These are phyloP conservation scores for Potorous gilbertii DNA, from an alignment of 2,797 vertebrate genomes.

Conservation along the genomic window DNA sequence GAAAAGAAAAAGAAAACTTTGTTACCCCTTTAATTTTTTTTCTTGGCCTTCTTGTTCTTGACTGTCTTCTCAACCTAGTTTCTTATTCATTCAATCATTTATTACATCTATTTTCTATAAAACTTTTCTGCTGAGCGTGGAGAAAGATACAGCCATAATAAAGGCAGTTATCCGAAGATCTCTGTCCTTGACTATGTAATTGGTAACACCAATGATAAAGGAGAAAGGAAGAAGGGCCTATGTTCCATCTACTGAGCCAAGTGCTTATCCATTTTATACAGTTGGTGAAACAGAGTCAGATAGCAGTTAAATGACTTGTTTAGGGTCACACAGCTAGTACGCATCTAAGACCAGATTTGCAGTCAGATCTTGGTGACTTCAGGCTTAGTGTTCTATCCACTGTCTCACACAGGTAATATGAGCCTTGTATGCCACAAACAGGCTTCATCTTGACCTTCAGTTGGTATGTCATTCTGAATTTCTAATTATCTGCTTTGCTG, in stretches of 20 bases:
- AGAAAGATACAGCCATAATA: not conserved
- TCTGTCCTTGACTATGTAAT: not conserved
- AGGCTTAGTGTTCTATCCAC: not conserved
- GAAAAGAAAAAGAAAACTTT: not conserved
- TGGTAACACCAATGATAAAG: not conserved
- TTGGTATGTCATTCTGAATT: not conserved
- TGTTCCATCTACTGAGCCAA: not conserved
- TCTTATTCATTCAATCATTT: not conserved
- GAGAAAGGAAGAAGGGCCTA: not conserved
- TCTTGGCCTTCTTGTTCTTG: not conserved
- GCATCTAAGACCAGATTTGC: not conserved
- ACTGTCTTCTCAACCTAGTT: not conserved
- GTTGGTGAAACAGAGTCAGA: slow-evolving; percentile 1
- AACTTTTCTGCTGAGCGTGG: not conserved
- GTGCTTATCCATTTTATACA: not conserved
- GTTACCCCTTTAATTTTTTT: not conserved
- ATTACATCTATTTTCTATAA: not conserved
- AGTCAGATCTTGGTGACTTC: not conserved
- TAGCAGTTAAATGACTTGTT: not conserved
- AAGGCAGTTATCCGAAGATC: not conserved
- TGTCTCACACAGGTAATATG: not conserved
- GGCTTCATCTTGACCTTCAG: not conserved
- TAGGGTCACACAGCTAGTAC: not conserved
- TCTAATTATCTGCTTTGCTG: not conserved
- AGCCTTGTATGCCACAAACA: not conserved